A percentile compares a stretch with the other conserved stretches of the same genome.
These are phyloP conservation scores for Matsumyia berberina DNA, from an alignment of 2,888 invertebrate species.

Conservation along the genomic window DNA sequence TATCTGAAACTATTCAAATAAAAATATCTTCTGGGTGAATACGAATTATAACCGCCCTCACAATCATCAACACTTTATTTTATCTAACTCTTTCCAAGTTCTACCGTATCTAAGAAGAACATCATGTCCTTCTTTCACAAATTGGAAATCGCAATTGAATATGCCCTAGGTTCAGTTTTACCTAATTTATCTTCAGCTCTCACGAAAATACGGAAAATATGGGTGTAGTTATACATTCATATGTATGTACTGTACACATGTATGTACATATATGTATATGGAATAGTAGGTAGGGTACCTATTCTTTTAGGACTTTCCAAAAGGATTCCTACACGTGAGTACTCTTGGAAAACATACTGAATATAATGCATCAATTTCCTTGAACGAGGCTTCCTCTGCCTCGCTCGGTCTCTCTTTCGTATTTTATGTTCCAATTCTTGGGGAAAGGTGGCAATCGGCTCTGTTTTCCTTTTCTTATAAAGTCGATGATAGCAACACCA, in stretches of 20 bases:
- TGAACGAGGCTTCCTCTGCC: slow-evolving; percentile 8
- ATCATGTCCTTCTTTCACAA: not conserved
- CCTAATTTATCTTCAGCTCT: slow-evolving; percentile 20
- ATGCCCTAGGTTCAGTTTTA: slow-evolving; percentile 30
- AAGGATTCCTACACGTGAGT: not conserved
- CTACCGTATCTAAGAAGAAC: slow-evolving; percentile 4
- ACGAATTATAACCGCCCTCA: not conserved
- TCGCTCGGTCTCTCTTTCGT: not conserved
- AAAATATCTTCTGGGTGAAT: too few relatives aligned
- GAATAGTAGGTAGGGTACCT: too few relatives aligned
- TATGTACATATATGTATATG: too few relatives aligned
- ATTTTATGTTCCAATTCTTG: not conserved
- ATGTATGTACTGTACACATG: too few relatives aligned
- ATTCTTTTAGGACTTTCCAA: not conserved
- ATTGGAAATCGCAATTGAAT: slow-evolving; percentile 7
- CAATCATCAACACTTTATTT: slow-evolving; percentile 5
- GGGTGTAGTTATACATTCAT: too few relatives aligned
- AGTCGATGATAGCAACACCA: too few relatives aligned
- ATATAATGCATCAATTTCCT: slow-evolving; percentile 44
- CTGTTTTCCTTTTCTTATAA: not conserved
- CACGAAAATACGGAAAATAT: not conserved
- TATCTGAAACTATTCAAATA: too few relatives aligned
- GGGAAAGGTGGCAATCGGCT: not conserved
- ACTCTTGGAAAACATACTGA: not conserved
- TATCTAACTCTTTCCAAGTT: not conserved